Base-by-base conservation (phyloP, 2,797 vertebrate genomes). In the Sebastes trivittatus region DNA sequence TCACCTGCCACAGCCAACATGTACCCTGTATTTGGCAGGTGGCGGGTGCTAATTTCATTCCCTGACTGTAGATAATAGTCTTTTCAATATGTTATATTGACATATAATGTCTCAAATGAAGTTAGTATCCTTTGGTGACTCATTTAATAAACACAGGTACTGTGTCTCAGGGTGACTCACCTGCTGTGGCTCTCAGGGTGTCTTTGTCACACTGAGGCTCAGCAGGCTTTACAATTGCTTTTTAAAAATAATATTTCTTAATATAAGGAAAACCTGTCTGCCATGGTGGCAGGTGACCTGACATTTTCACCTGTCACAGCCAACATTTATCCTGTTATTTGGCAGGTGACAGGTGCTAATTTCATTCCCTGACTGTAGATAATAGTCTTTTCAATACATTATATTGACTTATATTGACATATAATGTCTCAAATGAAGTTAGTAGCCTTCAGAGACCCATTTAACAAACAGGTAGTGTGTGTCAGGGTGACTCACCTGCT, bases 401-500 rank as follows among this genome's bases (percentile, higher is more conserved):
- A 54, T 3, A 59, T 30, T 38, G 36, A 20, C 3, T 22, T 5
- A 27, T 32, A 4, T 13, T 11, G 3, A 22, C 3, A 79, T 34
- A 10, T 20, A 1, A 27, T 63, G 49, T 61, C 13, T 62, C 2
- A 61, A 34, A 63, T 32, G 0, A 42, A 64, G 13, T 42, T 16
- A 27, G 4, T 14, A 38, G 20, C 8, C 22, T 36, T 60, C 11
- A 8, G 9, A 67, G 32, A 69, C 5, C 11, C 4, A 60, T 27
- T 66, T 56, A 5, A 72, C 16, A 60, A 22, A 67, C 3, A 23
- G 61, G 27, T 20, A 2, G 2, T 30, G 16, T 59, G 5, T 25
- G 4, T 38, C 10, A 68, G 3, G 1, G 1, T 1, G 3, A 30
- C 84, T 89, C 84, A 93, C 92, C 88, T 80, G 38, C 30, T 25